Percentiles rank a stretch among this genome's conserved stretches.
Evolutionary conservation across 2,113 vertebrate species (phyloP).

Genomic region (Uria lomvia): DNA sequence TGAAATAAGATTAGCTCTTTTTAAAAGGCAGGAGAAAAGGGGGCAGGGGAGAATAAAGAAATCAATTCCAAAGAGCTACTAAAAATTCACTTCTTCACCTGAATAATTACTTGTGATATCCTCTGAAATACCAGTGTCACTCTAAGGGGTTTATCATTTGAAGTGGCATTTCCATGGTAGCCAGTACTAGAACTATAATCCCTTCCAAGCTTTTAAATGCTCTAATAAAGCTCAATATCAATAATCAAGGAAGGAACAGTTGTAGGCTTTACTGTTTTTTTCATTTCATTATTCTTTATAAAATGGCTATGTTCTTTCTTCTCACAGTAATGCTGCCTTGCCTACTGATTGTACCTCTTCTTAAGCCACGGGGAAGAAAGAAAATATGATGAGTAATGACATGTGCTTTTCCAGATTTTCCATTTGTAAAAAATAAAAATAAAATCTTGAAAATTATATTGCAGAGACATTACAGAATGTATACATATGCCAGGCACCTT

Average conservation of each 20-base stretch:
- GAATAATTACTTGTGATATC: slow-evolving; percentile 29
- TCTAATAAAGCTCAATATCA: slow-evolving; percentile 40
- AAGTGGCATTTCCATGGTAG: slow-evolving; percentile 15
- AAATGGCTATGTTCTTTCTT: slow-evolving; percentile 7
- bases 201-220: not conserved
- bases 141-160: slow-evolving; percentile 17
- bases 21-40: not conserved
- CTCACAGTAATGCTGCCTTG: not conserved
- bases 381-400: not conserved
- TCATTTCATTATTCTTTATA: not conserved
- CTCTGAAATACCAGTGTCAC: not conserved
- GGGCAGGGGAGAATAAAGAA: not conserved
- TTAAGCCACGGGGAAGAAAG: not conserved
- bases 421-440: not conserved
- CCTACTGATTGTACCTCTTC: not conserved
- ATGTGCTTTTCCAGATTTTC: not conserved
- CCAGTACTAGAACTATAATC: slow-evolving; percentile 6
- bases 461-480: not conserved
- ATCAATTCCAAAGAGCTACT: not conserved
- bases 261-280: not conserved
- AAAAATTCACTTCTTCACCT: not conserved
- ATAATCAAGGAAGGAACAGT: slow-evolving; percentile 1
- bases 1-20: not conserved
- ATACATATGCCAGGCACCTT: not conserved
- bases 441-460: not conserved